Evolutionary conservation across 2,888 invertebrate genomes (phyloP).

Genomic region (Macropis europaea): DNA sequence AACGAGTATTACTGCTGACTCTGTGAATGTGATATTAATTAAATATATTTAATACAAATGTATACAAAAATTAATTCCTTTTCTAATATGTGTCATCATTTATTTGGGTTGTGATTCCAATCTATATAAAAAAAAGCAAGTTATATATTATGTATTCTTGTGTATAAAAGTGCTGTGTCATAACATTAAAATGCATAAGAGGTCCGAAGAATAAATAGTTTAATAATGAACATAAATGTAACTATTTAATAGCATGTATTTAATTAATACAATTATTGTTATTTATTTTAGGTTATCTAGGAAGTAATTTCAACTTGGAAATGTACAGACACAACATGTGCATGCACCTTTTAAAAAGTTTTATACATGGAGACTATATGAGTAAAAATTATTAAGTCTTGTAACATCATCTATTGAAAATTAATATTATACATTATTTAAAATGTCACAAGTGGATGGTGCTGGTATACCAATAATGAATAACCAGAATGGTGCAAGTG

Average conservation of each 20-base stretch:
- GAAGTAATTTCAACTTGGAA: conserved; percentile 3
- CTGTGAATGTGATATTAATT: too few species aligned
- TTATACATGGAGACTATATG: conserved; percentile 8
- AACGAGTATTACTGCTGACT: too few species aligned
- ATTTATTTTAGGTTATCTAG: conserved; percentile 44
- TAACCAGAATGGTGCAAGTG: conserved; percentile 69
- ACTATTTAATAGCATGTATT: neutral
- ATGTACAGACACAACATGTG: conserved; percentile 27
- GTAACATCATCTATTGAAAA: conserved; percentile 7
- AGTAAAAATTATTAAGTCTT: conserved; percentile 19
- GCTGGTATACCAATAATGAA: conserved; percentile 63
- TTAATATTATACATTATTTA: conserved; percentile 44
- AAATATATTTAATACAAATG: too few species aligned
- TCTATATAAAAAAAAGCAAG: too few species aligned
- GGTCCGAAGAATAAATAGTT: neutral
- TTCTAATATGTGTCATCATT: too few species aligned
- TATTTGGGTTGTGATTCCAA: too few species aligned
- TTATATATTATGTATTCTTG: neutral
- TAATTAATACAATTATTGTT: neutral
- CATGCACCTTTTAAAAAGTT: conserved; percentile 9
- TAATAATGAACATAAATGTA: neutral
- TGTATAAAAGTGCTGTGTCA: neutral
- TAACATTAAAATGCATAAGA: neutral
- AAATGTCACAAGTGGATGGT: conserved; percentile 71
- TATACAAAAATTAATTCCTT: too few species aligned